These are phyloP conservation scores for Thaleichthys pacificus DNA, from an alignment of 2,797 vertebrate genomes.

Conservation along the genomic window DNA sequence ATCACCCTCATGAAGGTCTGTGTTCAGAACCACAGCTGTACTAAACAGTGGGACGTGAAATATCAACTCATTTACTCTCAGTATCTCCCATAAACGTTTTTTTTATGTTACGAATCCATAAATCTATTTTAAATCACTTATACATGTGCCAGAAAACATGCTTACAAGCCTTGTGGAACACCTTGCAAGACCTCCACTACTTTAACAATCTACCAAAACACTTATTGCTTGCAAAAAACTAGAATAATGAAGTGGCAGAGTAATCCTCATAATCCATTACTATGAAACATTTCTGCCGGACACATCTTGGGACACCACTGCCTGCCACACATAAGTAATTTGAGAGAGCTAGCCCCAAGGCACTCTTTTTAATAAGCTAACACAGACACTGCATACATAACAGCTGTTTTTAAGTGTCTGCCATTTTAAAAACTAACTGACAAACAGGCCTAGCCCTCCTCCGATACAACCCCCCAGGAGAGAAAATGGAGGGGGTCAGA, in stretches of 20 bases:
- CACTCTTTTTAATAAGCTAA: conserved; percentile 57
- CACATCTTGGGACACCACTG: conserved; percentile 38
- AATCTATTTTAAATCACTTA: no score
- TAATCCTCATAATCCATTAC: conserved; percentile 38
- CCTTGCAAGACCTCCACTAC: no score
- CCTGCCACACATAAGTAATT: conserved; percentile 55
- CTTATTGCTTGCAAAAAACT: neutral
- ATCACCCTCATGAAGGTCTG: no score
- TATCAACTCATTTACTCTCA: no score
- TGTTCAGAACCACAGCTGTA: no score
- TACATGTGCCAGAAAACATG: no score
- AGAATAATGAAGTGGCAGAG: neutral
- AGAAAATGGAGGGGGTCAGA: neutral
- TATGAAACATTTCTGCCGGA: conserved; percentile 41
- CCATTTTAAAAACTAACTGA: conserved; percentile 57
- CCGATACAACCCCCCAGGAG: conserved; percentile 14
- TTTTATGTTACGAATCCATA: no score
- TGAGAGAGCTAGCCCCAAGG: conserved; percentile 57
- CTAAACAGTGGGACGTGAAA: no score
- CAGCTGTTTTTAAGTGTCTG: conserved; percentile 64
- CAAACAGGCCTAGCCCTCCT: conserved; percentile 45
- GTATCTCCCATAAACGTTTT: no score
- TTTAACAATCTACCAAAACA: neutral
- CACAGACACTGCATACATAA: conserved; percentile 48
- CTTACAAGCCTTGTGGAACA: no score